Base-by-base conservation (phyloP, 2,888 invertebrate genomes). In the Ceramica pisi region DNA sequence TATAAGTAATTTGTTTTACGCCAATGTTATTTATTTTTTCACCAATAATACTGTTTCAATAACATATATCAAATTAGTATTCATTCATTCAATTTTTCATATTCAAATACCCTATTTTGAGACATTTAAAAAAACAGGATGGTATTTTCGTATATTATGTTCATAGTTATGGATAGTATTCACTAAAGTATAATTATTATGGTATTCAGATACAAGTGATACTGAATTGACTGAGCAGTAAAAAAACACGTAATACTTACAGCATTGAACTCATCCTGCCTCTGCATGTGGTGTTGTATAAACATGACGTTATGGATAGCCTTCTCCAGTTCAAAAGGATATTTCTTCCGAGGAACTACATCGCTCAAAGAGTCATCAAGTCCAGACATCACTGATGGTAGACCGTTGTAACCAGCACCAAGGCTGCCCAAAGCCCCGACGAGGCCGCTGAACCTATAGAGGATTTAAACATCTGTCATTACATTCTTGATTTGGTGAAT, bases 241-340 rank as follows among this genome's bases (percentile, higher is more conserved):
- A 31, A 31, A 31, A 31, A 26, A 26, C 2, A 2, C 6, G 6
- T 14, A 21, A 21, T 73, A 92, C 97, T 97, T 95, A 99, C 99
- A 95, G 98, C 98, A 96, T 99, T 98, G 92, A 98, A 99, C 91
- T 99, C 98, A 91, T 99, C 99, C 92, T 98, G 98, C n/a, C 99
- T 97, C 90, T 98, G 98, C 95, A 99, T 98, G 90, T 99, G 99
- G 91, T 99, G 98, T 88, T 99, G 99, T 84, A 99, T 99, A 91
- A 99, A 99, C 98, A 98, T 98, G 65, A 99, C 98, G 92, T 99
- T 99, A 91, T 98, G 98, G 82, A 99, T 98, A 60, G 99, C 99
- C 90, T 99, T 98, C 91, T 99, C 99, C 88, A 99, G 96, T 92
- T 99, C 99, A 89, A 98, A 98, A 0, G 99, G 99, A 92, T 98